Evolutionary conservation across 2,797 vertebrate genomes (phyloP).

Genomic region (Pangasius djambal): DNA sequence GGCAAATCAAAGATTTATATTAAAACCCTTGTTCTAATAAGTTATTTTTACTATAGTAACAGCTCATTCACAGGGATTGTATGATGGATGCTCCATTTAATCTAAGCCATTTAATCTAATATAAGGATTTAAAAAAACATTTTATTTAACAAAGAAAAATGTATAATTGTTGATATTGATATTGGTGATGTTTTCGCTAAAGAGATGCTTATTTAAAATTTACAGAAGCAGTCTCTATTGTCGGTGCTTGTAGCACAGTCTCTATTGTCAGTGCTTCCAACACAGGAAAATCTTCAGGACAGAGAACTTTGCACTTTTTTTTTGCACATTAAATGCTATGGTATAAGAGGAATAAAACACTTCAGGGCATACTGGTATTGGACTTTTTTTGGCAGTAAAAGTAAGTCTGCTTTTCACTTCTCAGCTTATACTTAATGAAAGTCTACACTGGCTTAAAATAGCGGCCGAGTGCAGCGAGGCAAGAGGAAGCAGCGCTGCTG

Average conservation of each 20-base stretch:
- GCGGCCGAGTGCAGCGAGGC: constrained; percentile 23
- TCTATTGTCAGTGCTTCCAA: neutral
- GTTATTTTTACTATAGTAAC: neutral
- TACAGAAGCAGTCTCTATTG: too few relatives aligned
- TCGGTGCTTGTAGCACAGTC: too few relatives aligned
- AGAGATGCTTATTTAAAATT: neutral
- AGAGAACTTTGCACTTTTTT: neutral
- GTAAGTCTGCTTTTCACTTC: neutral
- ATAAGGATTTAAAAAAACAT: neutral
- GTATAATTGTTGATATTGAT: neutral
- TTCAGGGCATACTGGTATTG: neutral
- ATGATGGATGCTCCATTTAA: neutral
- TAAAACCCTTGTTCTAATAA: neutral
- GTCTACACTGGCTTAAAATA: constrained; percentile 40
- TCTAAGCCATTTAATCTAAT: neutral
- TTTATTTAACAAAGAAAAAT: neutral
- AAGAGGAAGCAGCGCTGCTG: constrained; percentile 22
- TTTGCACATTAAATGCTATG: neutral
- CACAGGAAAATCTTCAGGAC: neutral
- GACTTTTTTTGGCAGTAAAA: neutral
- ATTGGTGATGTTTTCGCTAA: neutral
- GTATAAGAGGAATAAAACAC: neutral
- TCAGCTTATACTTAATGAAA: neutral
- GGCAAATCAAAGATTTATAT: neutral
- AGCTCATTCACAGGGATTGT: neutral